These are phyloP conservation scores for Desmophyllum pertusum DNA, from an alignment of 92 coral and sea anemone species.

Conservation along the genomic window DNA sequence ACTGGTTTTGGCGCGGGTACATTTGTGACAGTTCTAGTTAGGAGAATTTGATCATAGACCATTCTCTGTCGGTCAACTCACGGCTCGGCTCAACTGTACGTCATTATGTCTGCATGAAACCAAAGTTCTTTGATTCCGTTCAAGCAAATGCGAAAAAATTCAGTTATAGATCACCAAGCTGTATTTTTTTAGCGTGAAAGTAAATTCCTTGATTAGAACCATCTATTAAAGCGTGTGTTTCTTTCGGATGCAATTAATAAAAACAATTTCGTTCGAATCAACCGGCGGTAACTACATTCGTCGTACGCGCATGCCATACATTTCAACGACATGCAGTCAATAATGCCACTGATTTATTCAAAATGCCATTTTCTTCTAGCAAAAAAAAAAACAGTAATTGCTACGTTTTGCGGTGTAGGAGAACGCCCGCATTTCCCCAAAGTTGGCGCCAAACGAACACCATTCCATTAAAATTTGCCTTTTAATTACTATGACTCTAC, in stretches of 20 bases:
- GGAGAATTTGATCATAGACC: not conserved
- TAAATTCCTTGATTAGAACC: not conserved
- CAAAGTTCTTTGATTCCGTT: no score
- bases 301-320: not conserved
- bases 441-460: conserved; percentile 39
- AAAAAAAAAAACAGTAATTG: conserved; percentile 3
- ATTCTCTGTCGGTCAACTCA: no score
- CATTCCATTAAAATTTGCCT: conserved; percentile 28
- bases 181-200: not conserved
- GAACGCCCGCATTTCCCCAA: conserved; percentile 20
- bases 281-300: not conserved
- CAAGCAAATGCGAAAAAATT: not conserved
- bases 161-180: not conserved
- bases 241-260: not conserved
- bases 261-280: no score
- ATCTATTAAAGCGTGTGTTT: not conserved
- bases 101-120: no score
- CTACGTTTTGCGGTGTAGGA: conserved; percentile 27
- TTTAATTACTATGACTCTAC: conserved; percentile 7
- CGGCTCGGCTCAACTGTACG: no score
- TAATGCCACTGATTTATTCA: not conserved
- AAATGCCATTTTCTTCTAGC: not conserved
- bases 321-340: not conserved
- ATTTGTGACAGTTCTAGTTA: not conserved
- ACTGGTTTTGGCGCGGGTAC: not conserved